A percentile compares a stretch with the other conserved stretches of the same genome.
phyloP scores from a whole-genome alignment of 2,888 invertebrate genomes.

The Prenolepis imparis region DNA sequence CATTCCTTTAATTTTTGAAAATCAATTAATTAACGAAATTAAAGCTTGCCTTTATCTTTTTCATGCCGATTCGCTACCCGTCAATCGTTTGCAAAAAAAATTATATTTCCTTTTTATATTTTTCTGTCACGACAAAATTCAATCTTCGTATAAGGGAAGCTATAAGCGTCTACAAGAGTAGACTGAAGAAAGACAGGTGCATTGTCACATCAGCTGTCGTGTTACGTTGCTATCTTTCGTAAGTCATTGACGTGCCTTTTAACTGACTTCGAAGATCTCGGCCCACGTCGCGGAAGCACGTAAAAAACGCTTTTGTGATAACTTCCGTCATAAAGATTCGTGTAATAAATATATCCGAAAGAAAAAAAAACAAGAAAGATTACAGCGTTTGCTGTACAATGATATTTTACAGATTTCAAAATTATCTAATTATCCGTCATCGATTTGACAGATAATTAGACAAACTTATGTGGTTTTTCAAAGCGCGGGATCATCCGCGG shows the following conservation, averaged over 20 bases:
- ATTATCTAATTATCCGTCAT: neutral
- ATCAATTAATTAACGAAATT: neutral
- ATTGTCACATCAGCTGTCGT: slow-evolving; percentile 10
- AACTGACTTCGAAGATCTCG: slow-evolving; percentile 38
- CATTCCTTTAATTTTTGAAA: neutral
- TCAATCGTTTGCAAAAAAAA: neutral
- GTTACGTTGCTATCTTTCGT: slow-evolving; percentile 22
- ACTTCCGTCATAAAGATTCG: neutral
- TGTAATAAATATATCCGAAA: neutral
- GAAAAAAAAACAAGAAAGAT: neutral
- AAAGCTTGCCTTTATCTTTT: neutral
- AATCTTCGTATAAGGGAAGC: neutral
- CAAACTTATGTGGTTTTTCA: neutral
- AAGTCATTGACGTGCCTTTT: slow-evolving; percentile 41
- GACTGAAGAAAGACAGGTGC: neutral
- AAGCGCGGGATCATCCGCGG: neutral
- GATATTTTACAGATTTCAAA: neutral
- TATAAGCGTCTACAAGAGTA: neutral
- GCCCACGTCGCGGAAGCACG: slow-evolving; percentile 27
- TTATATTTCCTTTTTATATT: neutral
- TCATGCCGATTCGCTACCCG: neutral
- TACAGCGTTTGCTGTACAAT: neutral
- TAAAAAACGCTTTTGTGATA: slow-evolving; percentile 15
- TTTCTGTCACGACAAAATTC: neutral
- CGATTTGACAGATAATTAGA: neutral